Conservation (phyloP, 2,113 vertebrate species). For the Hyaena hyaena region DNA sequence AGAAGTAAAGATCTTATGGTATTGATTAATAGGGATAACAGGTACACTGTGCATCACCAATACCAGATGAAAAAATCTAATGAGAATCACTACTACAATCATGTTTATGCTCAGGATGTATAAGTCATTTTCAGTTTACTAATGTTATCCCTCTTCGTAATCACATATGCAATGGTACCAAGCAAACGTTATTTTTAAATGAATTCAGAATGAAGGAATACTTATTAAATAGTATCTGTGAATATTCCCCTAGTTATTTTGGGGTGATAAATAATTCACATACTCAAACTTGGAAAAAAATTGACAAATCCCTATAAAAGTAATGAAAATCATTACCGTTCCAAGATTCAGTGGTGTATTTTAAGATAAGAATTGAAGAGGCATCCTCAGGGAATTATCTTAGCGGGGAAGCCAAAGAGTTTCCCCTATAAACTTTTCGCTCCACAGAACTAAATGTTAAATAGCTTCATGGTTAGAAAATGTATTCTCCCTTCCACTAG, state of each 20-base stretch:
- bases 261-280: constrained; percentile 72
- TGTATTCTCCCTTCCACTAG: constrained; percentile 49
- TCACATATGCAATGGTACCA: not conserved
- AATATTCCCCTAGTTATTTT: constrained; percentile 57
- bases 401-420: constrained; percentile 63
- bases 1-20: constrained; percentile 13
- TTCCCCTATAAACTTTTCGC: constrained; percentile 21
- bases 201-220: constrained; percentile 47
- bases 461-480: constrained; percentile 58
- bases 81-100: not conserved
- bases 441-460: constrained; percentile 60
- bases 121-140: constrained; percentile 2
- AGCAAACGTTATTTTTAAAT: constrained; percentile 49
- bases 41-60: not conserved
- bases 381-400: constrained; percentile 65
- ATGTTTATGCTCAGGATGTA: not conserved
- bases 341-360: constrained; percentile 60
- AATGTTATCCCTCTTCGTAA: not conserved
- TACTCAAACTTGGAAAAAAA: constrained; percentile 38
- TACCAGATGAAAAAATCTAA: not conserved
- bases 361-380: constrained; percentile 68
- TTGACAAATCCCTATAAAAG: constrained; percentile 49
- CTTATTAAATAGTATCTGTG: constrained; percentile 57
- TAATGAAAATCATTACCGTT: constrained; percentile 58
- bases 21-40: not conserved